Base-by-base conservation (phyloP, 2,113 vertebrate species). In the Amblyornis subalaris region DNA sequence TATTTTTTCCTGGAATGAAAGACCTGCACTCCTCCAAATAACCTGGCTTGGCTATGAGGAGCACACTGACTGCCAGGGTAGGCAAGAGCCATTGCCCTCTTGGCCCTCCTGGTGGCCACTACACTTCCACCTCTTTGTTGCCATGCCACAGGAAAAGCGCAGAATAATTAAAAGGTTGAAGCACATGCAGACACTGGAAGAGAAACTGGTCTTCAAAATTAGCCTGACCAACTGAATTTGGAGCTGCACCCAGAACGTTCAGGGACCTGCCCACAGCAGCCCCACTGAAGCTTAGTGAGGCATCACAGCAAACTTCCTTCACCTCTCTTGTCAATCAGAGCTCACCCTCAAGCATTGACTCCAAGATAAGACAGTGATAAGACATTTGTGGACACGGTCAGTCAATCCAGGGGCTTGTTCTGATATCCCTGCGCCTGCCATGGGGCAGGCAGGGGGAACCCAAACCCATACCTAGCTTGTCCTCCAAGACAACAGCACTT, bases 1-100 rank as follows among this genome's bases (percentile, higher is more conserved):
- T 97, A 94, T 97, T 97, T 97, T 96, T 97, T 54, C 21, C 95
- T 96, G 95, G 96, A 97, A 95, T 88, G 90, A 95, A 91, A 92
- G 94, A 97, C 57, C 72, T 95, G 85, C 76, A 88, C 92, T 97
- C 72, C 79, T 96, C 96, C 96, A 97, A 96, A 98, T 78, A 97
- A 96, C 85, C 85, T 95, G 94, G 89, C 86, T 97, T 95, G 96
- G 95, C 90, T 36, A 17, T 4, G n/a, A 96, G 91, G 57, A 96
- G 82, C 42, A 48, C 0, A 7, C 20, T 7, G 47, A 33, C 64
- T 85, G 82, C 55, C 2, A 3, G 25, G 40, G 50, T 40, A 76
- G 25, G 14, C 5, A 2, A 82, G 40, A 73, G 47, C 26, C 20
- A 5, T 25, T 84, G 80, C 64, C 74, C 61, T 74, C 48, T 55